Percentiles rank a stretch among this genome's conserved stretches.
These are phyloP conservation scores for Taenaris catops DNA, from an alignment of 2,888 invertebrate genomes.

Conservation along the genomic window DNA sequence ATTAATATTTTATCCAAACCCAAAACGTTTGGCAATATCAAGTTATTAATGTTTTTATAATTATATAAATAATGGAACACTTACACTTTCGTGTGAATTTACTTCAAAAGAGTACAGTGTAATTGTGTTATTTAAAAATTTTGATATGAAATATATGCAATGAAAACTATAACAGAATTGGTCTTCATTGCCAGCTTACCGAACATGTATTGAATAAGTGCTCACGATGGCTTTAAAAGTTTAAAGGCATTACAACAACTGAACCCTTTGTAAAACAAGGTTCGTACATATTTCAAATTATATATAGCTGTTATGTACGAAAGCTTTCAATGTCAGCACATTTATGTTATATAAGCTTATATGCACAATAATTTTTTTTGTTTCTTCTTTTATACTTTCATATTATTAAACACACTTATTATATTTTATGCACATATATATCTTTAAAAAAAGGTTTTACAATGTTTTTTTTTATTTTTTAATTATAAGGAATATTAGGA, in stretches of 20 bases:
- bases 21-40: no score
- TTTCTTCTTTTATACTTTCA: conserved; percentile 14
- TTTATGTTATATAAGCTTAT: conserved; percentile 16
- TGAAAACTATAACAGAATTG: background rate
- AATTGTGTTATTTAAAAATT: no score
- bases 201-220: no score
- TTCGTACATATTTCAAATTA: conserved; percentile 48
- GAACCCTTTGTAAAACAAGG: conserved; percentile 59
- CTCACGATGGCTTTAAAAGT: conserved; percentile 1
- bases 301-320: conserved; percentile 43
- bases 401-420: conserved; percentile 16
- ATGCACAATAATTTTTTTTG: no score
- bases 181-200: background rate
- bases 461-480: no score
- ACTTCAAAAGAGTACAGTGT: background rate
- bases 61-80: background rate
- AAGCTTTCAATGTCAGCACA: conserved; percentile 38
- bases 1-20: no score
- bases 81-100: background rate
- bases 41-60: background rate
- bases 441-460: no score
- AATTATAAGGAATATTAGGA: no score
- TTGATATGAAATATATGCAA: background rate
- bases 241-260: conserved; percentile 10
- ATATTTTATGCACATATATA: conserved; percentile 3